Evolutionary conservation across 1,140 invertebrate genomes (phyloP), one percentile per base, ranked within the genome.

Genomic region (Phenacoccus solenopsis): DNA sequence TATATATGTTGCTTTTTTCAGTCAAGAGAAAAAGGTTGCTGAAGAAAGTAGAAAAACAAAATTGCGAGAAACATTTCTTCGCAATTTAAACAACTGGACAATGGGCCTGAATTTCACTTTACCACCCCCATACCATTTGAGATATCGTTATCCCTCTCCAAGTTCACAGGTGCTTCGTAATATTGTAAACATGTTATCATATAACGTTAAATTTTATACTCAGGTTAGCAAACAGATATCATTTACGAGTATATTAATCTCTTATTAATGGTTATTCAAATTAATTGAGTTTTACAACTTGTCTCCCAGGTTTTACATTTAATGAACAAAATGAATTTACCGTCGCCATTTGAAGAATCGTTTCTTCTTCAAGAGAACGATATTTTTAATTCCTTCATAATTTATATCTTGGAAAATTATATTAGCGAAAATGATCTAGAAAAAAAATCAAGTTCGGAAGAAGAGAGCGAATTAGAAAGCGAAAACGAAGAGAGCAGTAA

Each of bases 261-360:
- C 28, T 30, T 25, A 24, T 68, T 49, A n/a, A 28, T 72, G 49
- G n/a, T 67, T 70, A 70, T 20, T 35, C 4, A 24, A 9, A 67
- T 38, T 71, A 30, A 38, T 67, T 69, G 70, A 61, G 9, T 57
- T n/a, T n/a, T n/a, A n/a, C n/a, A n/a, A n/a, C n/a, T n/a, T n/a
- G n/a, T n/a, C n/a, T 70, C 64, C 28, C 69, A 90, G 83, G 88
- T 91, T 5, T 77, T 96, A 67, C 93, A 97, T 83, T 82, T 98
- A 28, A 96, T 97, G 93, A 96, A 96, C 77, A 93, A 90, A 81
- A 95, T 98, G 93, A 92, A 90, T 79, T 77, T 96, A 59, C 88
- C 90, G 32, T 85, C 86, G 70, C 94, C 94, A n/a, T 96, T 96
- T 81, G 83, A 86, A 35, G 76, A 81, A 49, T 77, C 80, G 73